Conservation (phyloP, 2,113 vertebrate species). For the Hippopotamus amphibius region DNA sequence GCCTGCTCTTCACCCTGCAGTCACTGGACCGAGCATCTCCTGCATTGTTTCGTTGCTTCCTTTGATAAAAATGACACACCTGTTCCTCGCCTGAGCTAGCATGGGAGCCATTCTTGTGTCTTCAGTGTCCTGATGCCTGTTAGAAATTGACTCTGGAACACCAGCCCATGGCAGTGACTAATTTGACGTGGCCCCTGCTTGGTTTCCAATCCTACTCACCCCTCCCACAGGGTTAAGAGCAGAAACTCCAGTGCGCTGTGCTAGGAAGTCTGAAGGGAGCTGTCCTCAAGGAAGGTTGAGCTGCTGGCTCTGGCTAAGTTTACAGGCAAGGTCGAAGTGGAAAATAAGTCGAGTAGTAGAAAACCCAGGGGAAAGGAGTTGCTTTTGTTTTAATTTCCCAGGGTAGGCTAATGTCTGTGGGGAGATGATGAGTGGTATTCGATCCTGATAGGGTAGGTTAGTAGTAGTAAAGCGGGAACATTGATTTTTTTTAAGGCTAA, state of each 20-base stretch:
- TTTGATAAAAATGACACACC: background rate
- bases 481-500: conserved; percentile 66
- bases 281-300: background rate
- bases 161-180: background rate
- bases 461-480: conserved; percentile 61
- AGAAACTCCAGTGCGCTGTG: background rate
- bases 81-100: background rate
- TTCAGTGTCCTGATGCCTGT: background rate
- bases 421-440: conserved; percentile 27
- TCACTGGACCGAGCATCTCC: background rate
- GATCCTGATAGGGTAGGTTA: conserved; percentile 17
- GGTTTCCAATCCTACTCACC: background rate
- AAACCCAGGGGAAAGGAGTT: conserved; percentile 21
- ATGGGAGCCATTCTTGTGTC: background rate
- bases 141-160: background rate
- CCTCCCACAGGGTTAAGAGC: background rate
- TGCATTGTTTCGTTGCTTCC: background rate
- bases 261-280: background rate
- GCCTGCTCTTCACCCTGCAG: no score
- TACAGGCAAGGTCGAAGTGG: background rate
- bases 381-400: conserved; percentile 75
- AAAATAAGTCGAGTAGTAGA: conserved; percentile 50
- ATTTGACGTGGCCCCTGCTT: background rate
- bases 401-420: conserved; percentile 45
- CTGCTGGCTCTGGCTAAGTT: conserved; percentile 29